Conservation (phyloP, 1,140 invertebrate genomes). For the Cyrtorhinus lividipennis region DNA sequence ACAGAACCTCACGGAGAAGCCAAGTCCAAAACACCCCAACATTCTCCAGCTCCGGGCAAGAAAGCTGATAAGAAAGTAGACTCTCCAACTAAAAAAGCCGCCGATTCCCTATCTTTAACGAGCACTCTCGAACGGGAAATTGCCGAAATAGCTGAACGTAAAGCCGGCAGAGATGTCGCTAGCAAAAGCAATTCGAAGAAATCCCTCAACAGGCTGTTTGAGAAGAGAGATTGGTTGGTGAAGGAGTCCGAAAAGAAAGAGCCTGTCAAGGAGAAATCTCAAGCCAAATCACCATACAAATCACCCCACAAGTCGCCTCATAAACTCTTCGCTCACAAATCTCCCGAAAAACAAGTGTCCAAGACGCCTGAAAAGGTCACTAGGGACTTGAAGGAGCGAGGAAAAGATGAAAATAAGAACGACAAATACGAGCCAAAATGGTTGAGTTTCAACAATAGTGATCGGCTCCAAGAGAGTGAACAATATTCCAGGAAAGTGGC, state of each 20-base stretch:
- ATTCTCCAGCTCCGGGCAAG: slow-evolving; percentile 48
- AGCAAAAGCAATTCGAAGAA: slow-evolving; percentile 23
- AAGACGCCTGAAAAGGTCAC: slow-evolving; percentile 16
- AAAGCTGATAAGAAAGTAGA: slow-evolving; percentile 47
- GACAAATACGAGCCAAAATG: slow-evolving; percentile 11
- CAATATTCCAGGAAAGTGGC: background rate
- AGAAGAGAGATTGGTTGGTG: slow-evolving; percentile 23
- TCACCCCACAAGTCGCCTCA: slow-evolving; percentile 18
- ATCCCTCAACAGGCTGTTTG: slow-evolving; percentile 24
- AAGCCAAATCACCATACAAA: slow-evolving; percentile 13
- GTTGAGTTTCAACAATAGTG: background rate
- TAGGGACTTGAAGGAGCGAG: slow-evolving; percentile 14
- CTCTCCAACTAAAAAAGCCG: slow-evolving; percentile 19
- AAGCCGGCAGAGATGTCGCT: slow-evolving; percentile 19
- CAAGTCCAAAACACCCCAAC: slow-evolving; percentile 28
- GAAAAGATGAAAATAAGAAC: slow-evolving; percentile 17
- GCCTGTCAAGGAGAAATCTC: slow-evolving; percentile 11
- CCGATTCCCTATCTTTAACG: slow-evolving; percentile 16
- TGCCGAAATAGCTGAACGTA: slow-evolving; percentile 24
- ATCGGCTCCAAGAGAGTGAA: slow-evolving; percentile 21
- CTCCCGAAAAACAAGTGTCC: slow-evolving; percentile 10
- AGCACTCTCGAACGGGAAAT: slow-evolving; percentile 25
- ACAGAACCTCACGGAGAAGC: slow-evolving; percentile 27
- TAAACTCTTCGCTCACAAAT: slow-evolving; percentile 17
- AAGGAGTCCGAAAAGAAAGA: slow-evolving; percentile 21